Percentiles rank a stretch among this genome's conserved stretches.
phyloP scores from a whole-genome alignment of 1,140 invertebrate species.

The Mizuhopecten yessoensis region DNA sequence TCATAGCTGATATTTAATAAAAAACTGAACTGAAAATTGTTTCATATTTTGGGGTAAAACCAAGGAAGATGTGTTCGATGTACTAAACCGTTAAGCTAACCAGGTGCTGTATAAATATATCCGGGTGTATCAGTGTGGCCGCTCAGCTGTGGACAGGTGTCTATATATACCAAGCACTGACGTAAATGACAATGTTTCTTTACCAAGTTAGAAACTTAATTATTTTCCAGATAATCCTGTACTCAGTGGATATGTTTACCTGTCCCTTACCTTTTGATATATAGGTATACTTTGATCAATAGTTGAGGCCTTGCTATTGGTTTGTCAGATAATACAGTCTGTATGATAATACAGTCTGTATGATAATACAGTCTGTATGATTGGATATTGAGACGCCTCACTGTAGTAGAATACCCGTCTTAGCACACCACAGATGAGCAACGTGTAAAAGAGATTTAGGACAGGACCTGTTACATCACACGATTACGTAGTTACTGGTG shows the following conservation, averaged over 20 bases:
- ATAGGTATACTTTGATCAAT: not conserved
- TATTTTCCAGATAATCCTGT: not conserved
- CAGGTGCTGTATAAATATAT: not conserved
- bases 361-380: not conserved
- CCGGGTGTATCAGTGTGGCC: not conserved
- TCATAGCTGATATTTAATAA: not conserved
- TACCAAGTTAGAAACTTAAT: not conserved
- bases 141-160: not conserved
- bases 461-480: not conserved
- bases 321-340: not conserved
- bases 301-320: not conserved
- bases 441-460: not conserved
- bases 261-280: not conserved
- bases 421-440: not conserved
- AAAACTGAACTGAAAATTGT: not conserved
- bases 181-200: conserved; percentile 39
- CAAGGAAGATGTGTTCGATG: not conserved
- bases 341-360: not conserved
- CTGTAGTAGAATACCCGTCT: not conserved
- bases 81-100: not conserved
- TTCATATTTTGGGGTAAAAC: not conserved
- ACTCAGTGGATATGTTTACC: not conserved
- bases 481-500: not conserved
- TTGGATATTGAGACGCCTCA: not conserved
- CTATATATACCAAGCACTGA: not conserved